A percentile compares a stretch with the other conserved stretches of the same genome.
Evolutionary conservation across 2,888 invertebrate species (phyloP).

Genomic region (Hyposoter dolosus): DNA sequence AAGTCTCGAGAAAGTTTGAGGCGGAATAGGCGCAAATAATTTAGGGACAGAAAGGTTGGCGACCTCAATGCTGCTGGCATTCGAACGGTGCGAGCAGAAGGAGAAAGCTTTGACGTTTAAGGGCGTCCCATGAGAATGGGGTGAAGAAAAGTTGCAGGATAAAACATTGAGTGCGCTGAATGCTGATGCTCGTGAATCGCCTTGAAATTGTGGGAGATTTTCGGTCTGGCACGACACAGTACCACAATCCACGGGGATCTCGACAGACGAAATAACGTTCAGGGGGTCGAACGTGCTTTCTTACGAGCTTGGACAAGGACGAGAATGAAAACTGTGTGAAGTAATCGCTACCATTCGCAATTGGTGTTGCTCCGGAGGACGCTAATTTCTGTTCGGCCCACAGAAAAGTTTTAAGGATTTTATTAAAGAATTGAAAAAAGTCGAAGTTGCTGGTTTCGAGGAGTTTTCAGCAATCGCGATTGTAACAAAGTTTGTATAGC

Average conservation of each 20-base stretch:
- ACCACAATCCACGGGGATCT: background rate
- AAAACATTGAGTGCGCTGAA: background rate
- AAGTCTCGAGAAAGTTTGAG: background rate
- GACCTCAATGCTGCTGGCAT: background rate
- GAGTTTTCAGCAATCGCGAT: background rate
- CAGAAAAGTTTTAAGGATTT: background rate
- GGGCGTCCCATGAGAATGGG: background rate
- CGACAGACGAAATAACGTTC: background rate
- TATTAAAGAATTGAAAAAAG: background rate
- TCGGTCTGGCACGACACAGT: background rate
- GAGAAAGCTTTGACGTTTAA: background rate
- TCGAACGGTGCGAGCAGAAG: background rate
- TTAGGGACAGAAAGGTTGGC: background rate
- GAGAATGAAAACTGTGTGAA: background rate
- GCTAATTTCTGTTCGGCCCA: too few species aligned
- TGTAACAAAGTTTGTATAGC: background rate
- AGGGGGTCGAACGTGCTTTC: background rate
- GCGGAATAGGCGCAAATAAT: background rate
- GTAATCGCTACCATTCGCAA: background rate
- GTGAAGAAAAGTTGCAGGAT: slow-evolving; percentile 8
- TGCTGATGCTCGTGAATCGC: background rate
- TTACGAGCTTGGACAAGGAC: background rate
- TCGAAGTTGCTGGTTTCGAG: background rate
- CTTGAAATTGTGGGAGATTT: background rate
- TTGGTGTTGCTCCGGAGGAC: background rate